phyloP scores from a whole-genome alignment of 2,113 vertebrate species.

The Etheostoma cragini region DNA sequence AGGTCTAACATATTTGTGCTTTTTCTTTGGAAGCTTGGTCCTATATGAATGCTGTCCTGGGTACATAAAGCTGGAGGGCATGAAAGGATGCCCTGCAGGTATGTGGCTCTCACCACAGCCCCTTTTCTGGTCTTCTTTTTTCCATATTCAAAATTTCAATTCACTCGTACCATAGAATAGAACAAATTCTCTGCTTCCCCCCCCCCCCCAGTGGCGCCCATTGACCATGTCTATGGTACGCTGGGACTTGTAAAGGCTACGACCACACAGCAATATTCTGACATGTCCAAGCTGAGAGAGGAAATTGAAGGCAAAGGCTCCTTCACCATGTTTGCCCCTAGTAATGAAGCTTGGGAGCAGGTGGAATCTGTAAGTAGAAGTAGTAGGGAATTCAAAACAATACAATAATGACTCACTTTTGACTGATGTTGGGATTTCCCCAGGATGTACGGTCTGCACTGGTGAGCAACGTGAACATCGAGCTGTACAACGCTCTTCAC shows the following conservation, averaged over 20 bases:
- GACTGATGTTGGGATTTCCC: constrained; percentile 16
- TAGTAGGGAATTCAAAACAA: background rate
- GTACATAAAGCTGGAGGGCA: constrained; percentile 92
- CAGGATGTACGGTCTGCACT: constrained; percentile 86
- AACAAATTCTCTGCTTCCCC: background rate
- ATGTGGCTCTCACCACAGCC: constrained; percentile 40
- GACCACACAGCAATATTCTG: constrained; percentile 88
- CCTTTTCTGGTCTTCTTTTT: background rate
- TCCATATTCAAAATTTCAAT: background rate
- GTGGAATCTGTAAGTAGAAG: constrained; percentile 87
- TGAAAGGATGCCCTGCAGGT: constrained; percentile 95
- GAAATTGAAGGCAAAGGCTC: constrained; percentile 92
- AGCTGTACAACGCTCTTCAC: constrained; percentile 90
- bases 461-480: constrained; percentile 90
- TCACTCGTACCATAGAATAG: background rate
- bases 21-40: constrained; percentile 81
- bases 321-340: constrained; percentile 95
- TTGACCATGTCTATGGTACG: constrained; percentile 94
- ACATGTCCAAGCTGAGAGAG: constrained; percentile 87
- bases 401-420: background rate
- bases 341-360: constrained; percentile 92
- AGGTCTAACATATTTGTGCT: background rate
- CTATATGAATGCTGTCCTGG: constrained; percentile 98
- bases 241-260: constrained; percentile 90
- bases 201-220: constrained; percentile 88